Evolutionary conservation across 1,140 invertebrate species (phyloP).

Genomic region (Bombus consobrinus): DNA sequence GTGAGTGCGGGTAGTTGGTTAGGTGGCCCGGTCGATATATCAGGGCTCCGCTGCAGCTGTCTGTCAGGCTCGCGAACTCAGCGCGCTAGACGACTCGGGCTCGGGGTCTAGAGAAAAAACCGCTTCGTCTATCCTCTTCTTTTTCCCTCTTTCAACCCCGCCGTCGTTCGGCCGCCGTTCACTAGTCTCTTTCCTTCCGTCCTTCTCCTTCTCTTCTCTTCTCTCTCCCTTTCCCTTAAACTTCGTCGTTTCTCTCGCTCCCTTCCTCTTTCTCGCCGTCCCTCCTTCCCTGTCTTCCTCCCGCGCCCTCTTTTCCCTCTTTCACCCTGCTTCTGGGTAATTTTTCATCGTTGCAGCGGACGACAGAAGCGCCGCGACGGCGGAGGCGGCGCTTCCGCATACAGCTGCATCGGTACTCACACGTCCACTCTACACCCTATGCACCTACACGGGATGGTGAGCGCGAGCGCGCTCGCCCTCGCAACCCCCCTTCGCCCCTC

Average conservation of each 20-base stretch:
- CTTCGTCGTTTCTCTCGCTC: constrained; percentile 51
- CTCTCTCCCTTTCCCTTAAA: constrained; percentile 42
- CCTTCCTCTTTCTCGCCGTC: constrained; percentile 1
- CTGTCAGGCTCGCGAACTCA: constrained; percentile 79
- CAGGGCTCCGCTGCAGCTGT: constrained; percentile 81
- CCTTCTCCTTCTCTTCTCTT: constrained; percentile 2
- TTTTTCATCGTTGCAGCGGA: constrained; percentile 81
- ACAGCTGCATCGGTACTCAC: constrained; percentile 55
- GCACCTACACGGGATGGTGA: constrained; percentile 23
- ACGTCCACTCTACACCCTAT: background rate
- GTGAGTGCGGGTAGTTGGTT: constrained; percentile 73
- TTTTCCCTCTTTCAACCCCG: constrained; percentile 36
- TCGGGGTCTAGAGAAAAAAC: constrained; percentile 76
- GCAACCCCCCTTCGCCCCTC: background rate
- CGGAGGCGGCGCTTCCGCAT: constrained; percentile 68
- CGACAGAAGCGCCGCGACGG: constrained; percentile 76
- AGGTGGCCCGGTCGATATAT: constrained; percentile 80
- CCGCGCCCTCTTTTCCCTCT: constrained; percentile 60
- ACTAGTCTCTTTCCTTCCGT: constrained; percentile 10
- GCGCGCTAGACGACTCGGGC: constrained; percentile 76
- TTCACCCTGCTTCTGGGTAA: constrained; percentile 78
- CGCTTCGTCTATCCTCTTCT: constrained; percentile 58
- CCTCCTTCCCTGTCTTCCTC: background rate
- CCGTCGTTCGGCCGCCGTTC: constrained; percentile 42
- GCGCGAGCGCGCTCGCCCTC: background rate